Conservation (phyloP, 2,113 vertebrate species). For the Tragelaphus imberbis region DNA sequence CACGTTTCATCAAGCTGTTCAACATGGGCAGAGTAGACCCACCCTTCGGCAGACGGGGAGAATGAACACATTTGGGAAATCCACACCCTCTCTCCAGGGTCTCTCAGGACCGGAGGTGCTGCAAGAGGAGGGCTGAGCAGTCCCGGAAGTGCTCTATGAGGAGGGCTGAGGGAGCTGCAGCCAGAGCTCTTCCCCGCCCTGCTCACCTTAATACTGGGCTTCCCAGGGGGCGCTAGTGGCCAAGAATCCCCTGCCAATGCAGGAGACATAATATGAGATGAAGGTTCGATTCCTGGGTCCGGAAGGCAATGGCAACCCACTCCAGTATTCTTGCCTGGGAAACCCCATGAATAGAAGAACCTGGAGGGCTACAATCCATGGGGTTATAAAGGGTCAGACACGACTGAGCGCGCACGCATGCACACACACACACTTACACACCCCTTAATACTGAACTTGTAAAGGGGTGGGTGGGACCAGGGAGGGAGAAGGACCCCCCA, state of each 20-base stretch:
- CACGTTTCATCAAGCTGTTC: conserved; percentile 60
- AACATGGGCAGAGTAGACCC: conserved; percentile 36
- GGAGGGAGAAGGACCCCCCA: neutral
- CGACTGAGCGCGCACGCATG: fast-evolving
- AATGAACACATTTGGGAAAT: conserved; percentile 32
- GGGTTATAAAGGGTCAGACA: neutral
- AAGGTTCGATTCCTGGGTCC: neutral
- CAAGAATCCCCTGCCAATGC: neutral
- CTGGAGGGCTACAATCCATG: neutral
- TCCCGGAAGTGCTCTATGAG: neutral
- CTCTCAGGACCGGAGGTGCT: neutral
- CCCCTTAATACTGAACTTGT: neutral
- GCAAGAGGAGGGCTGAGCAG: neutral
- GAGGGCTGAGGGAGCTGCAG: neutral
- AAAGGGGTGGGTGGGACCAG: fast-evolving
- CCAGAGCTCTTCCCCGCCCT: neutral
- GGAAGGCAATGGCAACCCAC: neutral
- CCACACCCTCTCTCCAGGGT: conserved; percentile 34
- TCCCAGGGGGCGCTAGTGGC: neutral
- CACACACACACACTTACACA: neutral
- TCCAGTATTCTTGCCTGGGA: neutral
- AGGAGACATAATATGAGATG: neutral
- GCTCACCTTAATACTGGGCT: neutral
- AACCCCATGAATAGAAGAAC: neutral
- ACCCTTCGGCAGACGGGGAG: conserved; percentile 36